Base-by-base conservation (phyloP, 2,113 vertebrate species). In the Mesitornis unicolor region DNA sequence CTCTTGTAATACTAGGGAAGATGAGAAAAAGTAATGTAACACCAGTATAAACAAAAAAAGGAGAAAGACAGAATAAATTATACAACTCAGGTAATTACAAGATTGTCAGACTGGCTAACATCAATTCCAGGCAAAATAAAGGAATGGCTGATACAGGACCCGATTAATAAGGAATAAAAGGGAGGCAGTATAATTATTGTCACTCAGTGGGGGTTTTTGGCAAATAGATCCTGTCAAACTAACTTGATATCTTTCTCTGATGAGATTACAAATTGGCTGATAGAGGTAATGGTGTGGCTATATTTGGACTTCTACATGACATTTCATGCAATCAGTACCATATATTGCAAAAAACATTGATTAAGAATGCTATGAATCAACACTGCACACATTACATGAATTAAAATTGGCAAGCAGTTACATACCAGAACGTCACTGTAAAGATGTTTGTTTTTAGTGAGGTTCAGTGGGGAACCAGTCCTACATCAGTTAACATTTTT, bases 241-340 rank as follows among this genome's bases (percentile, higher is more conserved):
- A 54, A 59, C 77, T 70, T 71, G 33, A 7, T 84, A 38, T 78
- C 73, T 64, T 82, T 81, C 83, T 81, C 69, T 75, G 73, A 87
- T 53, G 65, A 91, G 76, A 81, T 53, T 78, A 68, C 22, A 89
- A 76, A 64, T 48, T 60, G 38, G 65, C 43, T 89, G 60, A 87
- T 71, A 87, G 69, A 95, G 43, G 60, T 68, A 67, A 84, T 48
- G 19, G 33, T 56, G 48, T 68, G 53, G 4, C 89, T 95, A 89
- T 95, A 95, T 94, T 95, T 87, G 94, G 94, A 31, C 43, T 94
- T 87, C 89, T 64, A 60, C 43, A 40, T 47, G 86, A 40, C 5
- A 8, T 59, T 61, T 76, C 50, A 59, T 28, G 20, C 31, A 65
- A 40, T 67, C 64, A 89, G n/a, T 78, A 64, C 91, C 84, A 89